A percentile compares a stretch with the other conserved stretches of the same genome.
Conservation (phyloP, 2,797 vertebrate genomes). For the Artibeus lituratus region DNA sequence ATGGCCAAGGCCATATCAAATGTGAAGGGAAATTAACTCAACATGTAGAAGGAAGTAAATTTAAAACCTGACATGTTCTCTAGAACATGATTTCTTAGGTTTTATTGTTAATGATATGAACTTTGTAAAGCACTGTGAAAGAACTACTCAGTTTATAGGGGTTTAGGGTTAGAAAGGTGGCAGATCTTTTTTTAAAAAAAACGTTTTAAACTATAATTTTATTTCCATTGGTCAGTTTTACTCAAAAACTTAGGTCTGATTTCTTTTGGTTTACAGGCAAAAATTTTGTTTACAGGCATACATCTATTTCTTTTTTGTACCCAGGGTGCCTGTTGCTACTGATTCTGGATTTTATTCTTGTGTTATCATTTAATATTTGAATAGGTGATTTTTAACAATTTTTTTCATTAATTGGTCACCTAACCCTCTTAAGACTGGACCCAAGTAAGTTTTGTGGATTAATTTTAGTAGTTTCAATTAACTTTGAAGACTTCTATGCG, state of each 20-base stretch:
- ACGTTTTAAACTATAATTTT: not conserved
- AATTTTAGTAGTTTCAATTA: slow-evolving; percentile 29
- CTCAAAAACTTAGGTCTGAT: slow-evolving; percentile 21
- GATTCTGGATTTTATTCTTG: slow-evolving; percentile 26
- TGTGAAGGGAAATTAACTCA: slow-evolving; percentile 22
- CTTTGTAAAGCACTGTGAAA: slow-evolving; percentile 22
- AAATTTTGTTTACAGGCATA: not conserved
- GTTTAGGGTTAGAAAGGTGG: not conserved
- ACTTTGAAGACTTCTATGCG: not conserved
- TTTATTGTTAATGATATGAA: slow-evolving; percentile 11
- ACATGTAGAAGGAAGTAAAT: slow-evolving; percentile 25
- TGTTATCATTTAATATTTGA: not conserved
- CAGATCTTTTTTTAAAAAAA: not conserved
- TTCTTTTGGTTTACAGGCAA: slow-evolving; percentile 2
- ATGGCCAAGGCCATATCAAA: slow-evolving; percentile 8
- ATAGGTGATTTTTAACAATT: not conserved
- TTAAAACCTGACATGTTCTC: slow-evolving; percentile 25
- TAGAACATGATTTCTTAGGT: slow-evolving; percentile 22
- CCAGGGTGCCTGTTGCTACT: not conserved
- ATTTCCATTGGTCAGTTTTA: not conserved
- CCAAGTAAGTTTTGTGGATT: slow-evolving; percentile 22
- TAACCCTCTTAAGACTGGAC: not conserved
- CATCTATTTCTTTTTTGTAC: not conserved
- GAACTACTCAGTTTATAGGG: slow-evolving; percentile 11
- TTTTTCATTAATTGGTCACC: not conserved